Percentiles rank a stretch among this genome's conserved stretches.
Conservation (phyloP, 2,888 invertebrate species). For the Lochmaea capreae region DNA sequence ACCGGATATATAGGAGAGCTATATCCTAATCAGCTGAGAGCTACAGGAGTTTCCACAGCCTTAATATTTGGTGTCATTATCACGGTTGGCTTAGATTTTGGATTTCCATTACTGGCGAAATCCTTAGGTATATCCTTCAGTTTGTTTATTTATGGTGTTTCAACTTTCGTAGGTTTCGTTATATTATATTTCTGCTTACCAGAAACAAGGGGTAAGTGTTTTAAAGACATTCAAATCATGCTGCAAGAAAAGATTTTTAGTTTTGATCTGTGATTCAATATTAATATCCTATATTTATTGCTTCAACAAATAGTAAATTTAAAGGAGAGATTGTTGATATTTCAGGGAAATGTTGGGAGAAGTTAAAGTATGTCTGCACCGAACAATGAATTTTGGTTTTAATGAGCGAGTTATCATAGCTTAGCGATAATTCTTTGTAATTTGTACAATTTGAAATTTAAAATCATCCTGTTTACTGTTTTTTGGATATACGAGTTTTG, state of each 20-base stretch:
- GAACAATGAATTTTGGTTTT: no score
- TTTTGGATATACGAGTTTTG: no score
- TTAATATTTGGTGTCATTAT: not conserved
- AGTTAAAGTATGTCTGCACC: no score
- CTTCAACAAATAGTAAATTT: no score
- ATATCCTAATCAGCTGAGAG: not conserved
- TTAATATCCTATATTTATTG: no score
- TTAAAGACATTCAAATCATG: not conserved
- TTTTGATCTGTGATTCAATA: not conserved
- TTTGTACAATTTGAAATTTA: no score
- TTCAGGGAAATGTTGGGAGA: no score
- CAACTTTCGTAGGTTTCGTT: not conserved
- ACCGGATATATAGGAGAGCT: constrained; percentile 1
- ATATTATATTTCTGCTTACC: not conserved
- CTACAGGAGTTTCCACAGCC: not conserved
- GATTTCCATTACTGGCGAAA: not conserved
- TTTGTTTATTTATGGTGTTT: not conserved
- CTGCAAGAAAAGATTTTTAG: not conserved
- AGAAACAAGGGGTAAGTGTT: constrained; percentile 7
- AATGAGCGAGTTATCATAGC: no score
- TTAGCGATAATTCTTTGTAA: no score
- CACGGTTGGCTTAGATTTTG: not conserved
- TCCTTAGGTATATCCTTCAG: not conserved
- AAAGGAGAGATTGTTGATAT: no score
- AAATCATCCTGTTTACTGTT: no score